Percentiles rank a stretch among this genome's conserved stretches.
These are phyloP conservation scores for Cotesia chilonis DNA, from an alignment of 1,140 invertebrate species.

Conservation along the genomic window DNA sequence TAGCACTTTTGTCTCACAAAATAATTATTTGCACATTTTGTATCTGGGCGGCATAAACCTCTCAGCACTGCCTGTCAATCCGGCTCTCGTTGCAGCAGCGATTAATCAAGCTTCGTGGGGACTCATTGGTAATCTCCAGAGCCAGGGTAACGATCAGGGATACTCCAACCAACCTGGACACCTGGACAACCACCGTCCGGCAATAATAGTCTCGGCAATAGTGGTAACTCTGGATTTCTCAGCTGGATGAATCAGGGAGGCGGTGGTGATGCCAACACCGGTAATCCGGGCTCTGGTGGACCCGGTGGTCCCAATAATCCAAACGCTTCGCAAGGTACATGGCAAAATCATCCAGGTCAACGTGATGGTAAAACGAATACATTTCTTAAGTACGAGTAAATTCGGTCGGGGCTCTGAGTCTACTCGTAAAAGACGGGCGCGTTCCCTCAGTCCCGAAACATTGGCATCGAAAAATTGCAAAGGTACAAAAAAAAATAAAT, in stretches of 20 bases:
- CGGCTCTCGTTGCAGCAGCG: conserved; percentile 84
- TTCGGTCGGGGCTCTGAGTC: conserved; percentile 56
- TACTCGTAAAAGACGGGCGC: conserved; percentile 60
- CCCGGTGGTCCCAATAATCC: conserved; percentile 62
- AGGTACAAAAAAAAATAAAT: conserved; percentile 12
- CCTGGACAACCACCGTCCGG: conserved; percentile 61
- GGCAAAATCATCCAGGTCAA: conserved; percentile 66
- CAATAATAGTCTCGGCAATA: conserved; percentile 62
- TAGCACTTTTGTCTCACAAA: conserved; percentile 42
- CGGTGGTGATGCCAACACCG: conserved; percentile 56
- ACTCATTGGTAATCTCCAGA: conserved; percentile 73
- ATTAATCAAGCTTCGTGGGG: conserved; percentile 83
- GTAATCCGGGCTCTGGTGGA: conserved; percentile 60
- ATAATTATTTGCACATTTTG: background rate
- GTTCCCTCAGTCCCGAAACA: conserved; percentile 60
- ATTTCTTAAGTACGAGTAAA: conserved; percentile 67
- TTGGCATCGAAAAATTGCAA: conserved; percentile 48
- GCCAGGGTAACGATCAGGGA: conserved; percentile 71
- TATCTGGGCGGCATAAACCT: conserved; percentile 75
- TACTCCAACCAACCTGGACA: conserved; percentile 62
- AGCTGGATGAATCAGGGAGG: conserved; percentile 69
- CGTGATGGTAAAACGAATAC: conserved; percentile 65
- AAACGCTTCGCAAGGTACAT: conserved; percentile 62
- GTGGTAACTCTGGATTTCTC: conserved; percentile 65
- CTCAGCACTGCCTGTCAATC: conserved; percentile 85